Evolutionary conservation across 2,888 invertebrate species (phyloP).

Genomic region (Chironomus tentans): DNA sequence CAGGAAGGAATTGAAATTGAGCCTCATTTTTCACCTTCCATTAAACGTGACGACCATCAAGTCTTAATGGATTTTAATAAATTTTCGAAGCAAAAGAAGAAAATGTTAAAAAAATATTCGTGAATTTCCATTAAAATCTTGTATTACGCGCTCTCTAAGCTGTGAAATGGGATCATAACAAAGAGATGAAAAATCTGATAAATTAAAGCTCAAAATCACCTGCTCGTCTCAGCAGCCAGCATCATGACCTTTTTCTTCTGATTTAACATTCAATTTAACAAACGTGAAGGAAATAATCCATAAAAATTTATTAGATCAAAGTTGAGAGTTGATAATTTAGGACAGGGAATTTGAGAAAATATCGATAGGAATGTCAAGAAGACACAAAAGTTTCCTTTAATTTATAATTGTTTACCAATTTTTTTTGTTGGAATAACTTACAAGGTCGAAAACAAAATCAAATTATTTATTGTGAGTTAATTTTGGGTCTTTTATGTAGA

Average conservation of each 20-base stretch:
- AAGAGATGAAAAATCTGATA: constrained; percentile 8
- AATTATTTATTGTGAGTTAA: no score
- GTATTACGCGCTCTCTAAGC: not conserved
- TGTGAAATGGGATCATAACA: not conserved
- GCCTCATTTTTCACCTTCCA: not conserved
- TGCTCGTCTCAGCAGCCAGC: not conserved
- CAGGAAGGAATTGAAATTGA: not conserved
- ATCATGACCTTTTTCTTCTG: not conserved
- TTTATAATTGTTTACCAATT: no score
- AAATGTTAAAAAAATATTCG: not conserved
- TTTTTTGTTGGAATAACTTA: no score
- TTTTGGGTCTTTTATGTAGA: no score
- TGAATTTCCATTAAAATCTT: not conserved
- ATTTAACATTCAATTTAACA: constrained; percentile 24
- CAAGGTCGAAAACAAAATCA: no score
- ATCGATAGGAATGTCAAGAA: no score
- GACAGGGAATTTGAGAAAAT: no score
- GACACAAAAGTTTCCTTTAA: no score
- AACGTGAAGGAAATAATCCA: no score
- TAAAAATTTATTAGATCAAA: no score
- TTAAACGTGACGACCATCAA: constrained; percentile 3
- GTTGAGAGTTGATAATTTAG: no score
- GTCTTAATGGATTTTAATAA: constrained; percentile 8
- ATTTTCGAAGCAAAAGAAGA: not conserved
- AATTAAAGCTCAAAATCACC: constrained; percentile 21